These are phyloP conservation scores for Homalodisca vitripennis DNA, from an alignment of 1,140 invertebrate genomes.

Conservation along the genomic window DNA sequence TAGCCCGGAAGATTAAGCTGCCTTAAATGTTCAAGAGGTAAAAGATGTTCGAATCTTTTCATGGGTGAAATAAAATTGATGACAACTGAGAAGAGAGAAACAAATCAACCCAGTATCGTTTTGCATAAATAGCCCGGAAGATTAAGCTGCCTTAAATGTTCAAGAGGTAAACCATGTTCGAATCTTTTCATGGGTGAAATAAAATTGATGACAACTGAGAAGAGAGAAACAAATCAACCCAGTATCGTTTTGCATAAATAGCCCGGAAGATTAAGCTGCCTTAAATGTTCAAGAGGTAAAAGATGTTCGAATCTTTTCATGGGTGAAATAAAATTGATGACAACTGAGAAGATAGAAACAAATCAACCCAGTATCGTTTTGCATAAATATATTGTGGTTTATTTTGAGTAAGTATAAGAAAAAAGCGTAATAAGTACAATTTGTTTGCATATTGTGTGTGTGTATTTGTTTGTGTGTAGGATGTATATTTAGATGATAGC, in stretches of 20 bases:
- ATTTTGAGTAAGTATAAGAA: too few relatives aligned
- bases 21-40: too few relatives aligned
- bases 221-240: conserved; percentile 20
- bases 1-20: too few relatives aligned
- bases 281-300: conserved; percentile 23
- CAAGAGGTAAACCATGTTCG: conserved; percentile 17
- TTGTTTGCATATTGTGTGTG: too few relatives aligned
- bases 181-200: conserved; percentile 16
- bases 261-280: conserved; percentile 19
- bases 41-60: too few relatives aligned
- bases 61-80: too few relatives aligned
- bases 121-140: conserved; percentile 9
- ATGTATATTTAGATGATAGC: too few relatives aligned
- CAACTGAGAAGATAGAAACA: conserved; percentile 7
- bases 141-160: conserved; percentile 23
- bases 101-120: too few relatives aligned
- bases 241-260: conserved; percentile 19
- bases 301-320: background rate
- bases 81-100: too few relatives aligned
- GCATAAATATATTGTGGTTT: too few relatives aligned
- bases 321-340: conserved; percentile 12
- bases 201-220: background rate
- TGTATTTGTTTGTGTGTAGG: too few relatives aligned
- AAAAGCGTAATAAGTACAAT: too few relatives aligned
- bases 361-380: conserved; percentile 21